Percentiles rank a stretch among this genome's conserved stretches.
Evolutionary conservation across 2,888 invertebrate genomes (phyloP).

Genomic region (Epinotia bilunana): DNA sequence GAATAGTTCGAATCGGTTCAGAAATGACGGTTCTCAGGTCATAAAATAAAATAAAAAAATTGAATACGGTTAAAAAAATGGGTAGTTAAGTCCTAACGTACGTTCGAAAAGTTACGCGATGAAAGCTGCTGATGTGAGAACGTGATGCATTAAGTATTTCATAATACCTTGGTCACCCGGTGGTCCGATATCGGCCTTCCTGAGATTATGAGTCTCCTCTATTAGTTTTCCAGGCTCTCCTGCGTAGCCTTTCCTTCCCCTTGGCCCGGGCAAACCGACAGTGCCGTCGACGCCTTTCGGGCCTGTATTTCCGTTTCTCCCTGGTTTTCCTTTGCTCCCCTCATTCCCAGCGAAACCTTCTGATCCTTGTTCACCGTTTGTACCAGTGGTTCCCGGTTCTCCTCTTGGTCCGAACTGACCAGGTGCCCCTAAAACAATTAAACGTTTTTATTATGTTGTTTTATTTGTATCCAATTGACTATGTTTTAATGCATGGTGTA

Average conservation of each 20-base stretch:
- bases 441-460: neutral
- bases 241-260: conserved; percentile 55
- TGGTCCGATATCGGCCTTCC: conserved; percentile 37
- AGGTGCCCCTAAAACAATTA: conserved; percentile 68
- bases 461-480: too few species aligned
- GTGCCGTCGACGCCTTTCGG: conserved; percentile 15
- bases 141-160: neutral
- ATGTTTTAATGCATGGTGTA: too few species aligned
- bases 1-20: too few species aligned
- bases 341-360: conserved; percentile 56
- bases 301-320: conserved; percentile 13
- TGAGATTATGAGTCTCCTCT: conserved; percentile 8
- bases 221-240: conserved; percentile 13
- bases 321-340: conserved; percentile 12
- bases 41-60: too few species aligned
- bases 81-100: too few species aligned
- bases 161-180: conserved; percentile 61
- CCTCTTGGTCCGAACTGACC: conserved; percentile 75
- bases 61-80: too few species aligned
- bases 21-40: too few species aligned
- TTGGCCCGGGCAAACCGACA: conserved; percentile 52
- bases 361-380: conserved; percentile 65
- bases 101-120: too few species aligned
- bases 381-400: conserved; percentile 62
- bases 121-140: too few species aligned